phyloP scores from a whole-genome alignment of 2,888 invertebrate species.

The Cordilura impudica region DNA sequence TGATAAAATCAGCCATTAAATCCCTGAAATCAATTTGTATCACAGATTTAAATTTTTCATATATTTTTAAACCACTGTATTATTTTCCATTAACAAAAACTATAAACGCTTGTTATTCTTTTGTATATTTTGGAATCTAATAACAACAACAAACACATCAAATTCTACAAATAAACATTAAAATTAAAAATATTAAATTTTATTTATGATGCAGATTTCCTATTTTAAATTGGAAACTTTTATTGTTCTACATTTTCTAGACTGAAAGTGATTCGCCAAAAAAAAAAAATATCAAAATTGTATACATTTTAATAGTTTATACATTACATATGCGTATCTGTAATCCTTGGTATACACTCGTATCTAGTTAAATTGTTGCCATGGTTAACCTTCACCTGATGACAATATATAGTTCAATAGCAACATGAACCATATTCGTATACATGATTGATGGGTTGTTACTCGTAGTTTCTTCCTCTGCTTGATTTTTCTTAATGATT shows the following conservation, averaged over 20 bases:
- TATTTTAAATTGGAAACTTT: not conserved
- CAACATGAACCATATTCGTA: slow-evolving; percentile 14
- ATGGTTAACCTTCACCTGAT: slow-evolving; percentile 31
- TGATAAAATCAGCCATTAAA: too few relatives aligned
- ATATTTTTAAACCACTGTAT: not conserved
- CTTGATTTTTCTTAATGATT: not conserved
- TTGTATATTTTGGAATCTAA: not conserved
- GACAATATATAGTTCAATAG: slow-evolving; percentile 41
- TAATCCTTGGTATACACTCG: not conserved
- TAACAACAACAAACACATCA: not conserved
- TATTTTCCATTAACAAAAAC: not conserved
- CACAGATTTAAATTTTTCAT: too few relatives aligned
- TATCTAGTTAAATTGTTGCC: not conserved
- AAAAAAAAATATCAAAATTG: not conserved
- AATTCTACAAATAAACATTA: not conserved
- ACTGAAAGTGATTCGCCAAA: not conserved
- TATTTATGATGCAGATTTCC: not conserved
- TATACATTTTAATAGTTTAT: not conserved
- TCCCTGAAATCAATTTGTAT: too few relatives aligned
- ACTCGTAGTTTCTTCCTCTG: not conserved
- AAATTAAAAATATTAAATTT: not conserved
- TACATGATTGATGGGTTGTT: slow-evolving; percentile 24
- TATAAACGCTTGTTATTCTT: not conserved
- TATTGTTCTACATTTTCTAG: not conserved
- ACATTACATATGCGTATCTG: not conserved